phyloP scores from a whole-genome alignment of 2,888 invertebrate genomes.

The Eumacrocentrus americanus region DNA sequence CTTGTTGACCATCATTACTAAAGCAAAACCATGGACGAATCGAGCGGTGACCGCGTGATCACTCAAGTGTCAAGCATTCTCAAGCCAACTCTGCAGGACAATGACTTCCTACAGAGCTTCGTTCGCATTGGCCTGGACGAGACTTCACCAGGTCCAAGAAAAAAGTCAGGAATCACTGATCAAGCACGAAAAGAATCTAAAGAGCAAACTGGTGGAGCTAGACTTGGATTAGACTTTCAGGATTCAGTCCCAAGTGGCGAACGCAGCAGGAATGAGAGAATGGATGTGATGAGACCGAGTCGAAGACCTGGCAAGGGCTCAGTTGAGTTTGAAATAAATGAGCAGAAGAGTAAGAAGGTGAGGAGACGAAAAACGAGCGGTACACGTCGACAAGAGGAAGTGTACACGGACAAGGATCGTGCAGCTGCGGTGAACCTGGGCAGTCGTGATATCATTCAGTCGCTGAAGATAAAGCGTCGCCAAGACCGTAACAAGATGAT shows the following conservation, averaged over 20 bases:
- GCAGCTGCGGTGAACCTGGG: slow-evolving; percentile 89
- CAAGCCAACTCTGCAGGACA: slow-evolving; percentile 70
- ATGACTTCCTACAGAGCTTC: slow-evolving; percentile 81
- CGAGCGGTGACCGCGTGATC: slow-evolving; percentile 51
- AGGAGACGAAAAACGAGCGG: slow-evolving; percentile 49
- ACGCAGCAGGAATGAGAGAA: slow-evolving; percentile 29
- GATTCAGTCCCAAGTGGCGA: slow-evolving; percentile 28
- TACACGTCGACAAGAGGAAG: slow-evolving; percentile 67
- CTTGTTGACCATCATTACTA: not conserved
- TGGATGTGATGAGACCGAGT: slow-evolving; percentile 27
- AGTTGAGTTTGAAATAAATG: slow-evolving; percentile 49
- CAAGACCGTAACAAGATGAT: slow-evolving; percentile 76
- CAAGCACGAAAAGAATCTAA: slow-evolving; percentile 28
- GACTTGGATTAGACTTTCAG: slow-evolving; percentile 24
- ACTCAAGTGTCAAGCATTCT: slow-evolving; percentile 68
- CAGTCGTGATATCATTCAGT: slow-evolving; percentile 86
- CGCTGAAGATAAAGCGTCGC: slow-evolving; percentile 78
- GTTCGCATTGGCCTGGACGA: slow-evolving; percentile 72
- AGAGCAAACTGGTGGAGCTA: slow-evolving; percentile 24
- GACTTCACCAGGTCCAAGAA: slow-evolving; percentile 25
- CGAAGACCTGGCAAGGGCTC: slow-evolving; percentile 38
- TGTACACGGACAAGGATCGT: slow-evolving; percentile 89
- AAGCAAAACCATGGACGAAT: slow-evolving; percentile 9
- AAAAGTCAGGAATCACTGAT: slow-evolving; percentile 19
- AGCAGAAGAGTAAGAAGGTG: slow-evolving; percentile 54